Conservation (phyloP, 2,797 vertebrate genomes). For the Lepidocolaptes lacrymiger region DNA sequence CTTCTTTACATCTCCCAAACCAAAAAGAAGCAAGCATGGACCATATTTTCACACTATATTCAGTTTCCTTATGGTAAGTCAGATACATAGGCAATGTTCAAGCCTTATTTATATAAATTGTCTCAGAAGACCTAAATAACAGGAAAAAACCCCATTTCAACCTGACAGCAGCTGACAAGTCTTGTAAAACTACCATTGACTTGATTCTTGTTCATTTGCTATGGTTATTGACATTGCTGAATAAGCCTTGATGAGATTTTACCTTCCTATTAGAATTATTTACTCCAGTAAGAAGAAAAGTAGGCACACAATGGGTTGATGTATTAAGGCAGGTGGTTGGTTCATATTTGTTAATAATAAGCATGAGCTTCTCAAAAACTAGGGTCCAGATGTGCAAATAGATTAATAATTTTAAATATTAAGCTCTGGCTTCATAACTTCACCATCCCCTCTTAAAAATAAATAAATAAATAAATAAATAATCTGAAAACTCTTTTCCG, state of each 20-base stretch:
- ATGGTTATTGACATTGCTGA: not conserved
- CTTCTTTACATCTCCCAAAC: not conserved
- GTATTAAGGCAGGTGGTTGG: not conserved
- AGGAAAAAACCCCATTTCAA: not conserved
- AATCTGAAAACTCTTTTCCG: not conserved
- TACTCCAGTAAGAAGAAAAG: not conserved
- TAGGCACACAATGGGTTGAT: not conserved
- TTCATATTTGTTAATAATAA: not conserved
- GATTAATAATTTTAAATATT: not conserved
- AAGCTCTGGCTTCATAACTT: not conserved
- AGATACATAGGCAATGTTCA: not conserved
- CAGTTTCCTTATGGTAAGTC: not conserved
- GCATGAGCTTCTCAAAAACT: not conserved
- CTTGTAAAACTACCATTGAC: not conserved
- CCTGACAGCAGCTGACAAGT: not conserved
- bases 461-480: not conserved
- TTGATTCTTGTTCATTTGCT: not conserved
- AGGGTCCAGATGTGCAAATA: not conserved
- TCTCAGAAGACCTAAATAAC: not conserved
- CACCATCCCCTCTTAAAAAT: not conserved
- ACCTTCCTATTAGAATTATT: not conserved
- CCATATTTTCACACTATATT: not conserved
- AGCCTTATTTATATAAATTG: not conserved
- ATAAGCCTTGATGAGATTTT: not conserved
- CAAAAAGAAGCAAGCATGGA: not conserved